phyloP scores from a whole-genome alignment of 2,888 invertebrate species.

The Lymantria dispar region DNA sequence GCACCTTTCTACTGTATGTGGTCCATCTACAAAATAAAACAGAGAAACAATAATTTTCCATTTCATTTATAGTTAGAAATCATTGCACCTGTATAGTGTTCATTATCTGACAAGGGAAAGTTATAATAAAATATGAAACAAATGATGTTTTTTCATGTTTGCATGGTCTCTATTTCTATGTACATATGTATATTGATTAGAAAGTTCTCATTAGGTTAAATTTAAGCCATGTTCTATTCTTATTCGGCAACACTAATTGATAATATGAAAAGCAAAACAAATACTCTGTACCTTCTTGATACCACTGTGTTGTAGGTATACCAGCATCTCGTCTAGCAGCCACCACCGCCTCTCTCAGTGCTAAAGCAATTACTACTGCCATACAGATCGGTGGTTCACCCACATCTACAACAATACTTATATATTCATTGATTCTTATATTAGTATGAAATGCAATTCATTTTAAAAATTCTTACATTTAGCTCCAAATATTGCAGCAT shows the following conservation, averaged over 20 bases:
- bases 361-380: conserved; percentile 75
- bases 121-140: no score
- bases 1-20: conserved; percentile 62
- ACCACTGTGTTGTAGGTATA: conserved; percentile 75
- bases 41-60: not conserved
- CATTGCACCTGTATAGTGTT: not conserved
- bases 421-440: not conserved
- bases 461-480: conserved; percentile 82
- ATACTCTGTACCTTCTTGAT: conserved; percentile 72
- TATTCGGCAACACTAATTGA: no score
- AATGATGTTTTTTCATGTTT: no score
- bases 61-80: not conserved
- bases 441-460: not conserved
- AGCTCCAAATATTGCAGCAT: conserved; percentile 83
- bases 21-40: conserved; percentile 64
- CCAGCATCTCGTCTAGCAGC: conserved; percentile 84
- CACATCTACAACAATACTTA: conserved; percentile 52
- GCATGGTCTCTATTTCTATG: no score
- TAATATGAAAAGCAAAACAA: not conserved
- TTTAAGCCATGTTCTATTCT: no score
- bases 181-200: no score
- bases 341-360: conserved; percentile 84
- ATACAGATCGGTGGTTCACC: conserved; percentile 78
- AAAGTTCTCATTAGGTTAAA: no score
- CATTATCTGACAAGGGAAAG: not conserved